A percentile compares a stretch with the other conserved stretches of the same genome.
Evolutionary conservation across 1,140 invertebrate species (phyloP).

Genomic region (Parasteatoda tepidariorum): DNA sequence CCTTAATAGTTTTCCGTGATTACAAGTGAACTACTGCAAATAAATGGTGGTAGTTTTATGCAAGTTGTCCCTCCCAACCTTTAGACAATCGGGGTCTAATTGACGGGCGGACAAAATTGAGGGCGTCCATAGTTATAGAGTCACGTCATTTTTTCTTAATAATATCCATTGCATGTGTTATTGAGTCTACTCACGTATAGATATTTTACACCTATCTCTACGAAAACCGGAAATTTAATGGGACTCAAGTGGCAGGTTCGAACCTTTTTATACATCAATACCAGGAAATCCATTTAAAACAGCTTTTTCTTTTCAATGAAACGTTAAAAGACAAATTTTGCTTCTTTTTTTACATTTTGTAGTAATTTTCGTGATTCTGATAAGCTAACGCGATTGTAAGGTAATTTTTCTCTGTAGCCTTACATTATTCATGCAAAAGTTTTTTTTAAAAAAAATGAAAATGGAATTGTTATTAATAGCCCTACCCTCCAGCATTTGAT

Average conservation of each 20-base stretch:
- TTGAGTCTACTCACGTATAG: constrained; percentile 29
- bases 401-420: no score
- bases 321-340: no score
- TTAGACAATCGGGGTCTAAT: constrained; percentile 23
- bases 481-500: no score
- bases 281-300: no score
- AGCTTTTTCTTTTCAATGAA: no score
- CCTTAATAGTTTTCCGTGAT: constrained; percentile 36
- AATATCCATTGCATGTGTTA: constrained; percentile 57
- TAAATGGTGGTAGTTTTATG: constrained; percentile 10
- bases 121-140: constrained; percentile 10
- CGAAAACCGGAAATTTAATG: constrained; percentile 41
- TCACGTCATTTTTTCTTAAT: constrained; percentile 54
- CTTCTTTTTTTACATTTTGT: no score
- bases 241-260: constrained; percentile 6
- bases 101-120: constrained; percentile 22
- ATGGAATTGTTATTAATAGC: no score
- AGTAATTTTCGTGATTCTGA: no score
- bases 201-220: constrained; percentile 31
- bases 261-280: no score
- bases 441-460: no score
- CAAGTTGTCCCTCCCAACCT: not conserved
- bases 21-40: constrained; percentile 18
- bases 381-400: no score
- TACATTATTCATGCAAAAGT: no score